A percentile compares a stretch with the other conserved stretches of the same genome.
phyloP scores from a whole-genome alignment of 2,797 vertebrate species.

The Hoplostethus atlanticus region DNA sequence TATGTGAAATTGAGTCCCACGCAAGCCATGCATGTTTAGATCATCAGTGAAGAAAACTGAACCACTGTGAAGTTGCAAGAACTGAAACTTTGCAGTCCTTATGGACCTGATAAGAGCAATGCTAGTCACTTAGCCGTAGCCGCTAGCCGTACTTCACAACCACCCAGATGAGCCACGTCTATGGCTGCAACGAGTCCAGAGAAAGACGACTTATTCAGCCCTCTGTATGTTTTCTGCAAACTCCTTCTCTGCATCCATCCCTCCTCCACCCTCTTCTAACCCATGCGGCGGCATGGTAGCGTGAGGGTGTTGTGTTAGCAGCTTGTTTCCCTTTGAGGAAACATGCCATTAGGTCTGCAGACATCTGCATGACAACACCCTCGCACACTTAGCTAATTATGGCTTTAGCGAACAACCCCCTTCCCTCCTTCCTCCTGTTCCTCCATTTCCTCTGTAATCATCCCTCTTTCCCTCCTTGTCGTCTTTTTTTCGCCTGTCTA shows the following conservation, averaged over 20 bases:
- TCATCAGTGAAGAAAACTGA: too few species aligned
- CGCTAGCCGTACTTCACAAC: too few species aligned
- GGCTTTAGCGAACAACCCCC: slow-evolving; percentile 29
- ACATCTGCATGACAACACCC: slow-evolving; percentile 38
- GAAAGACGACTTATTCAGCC: not conserved
- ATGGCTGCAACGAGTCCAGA: not conserved
- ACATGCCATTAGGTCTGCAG: slow-evolving; percentile 37
- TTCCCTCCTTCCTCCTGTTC: slow-evolving; percentile 14
- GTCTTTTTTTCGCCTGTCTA: not conserved
- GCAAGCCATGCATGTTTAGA: too few species aligned
- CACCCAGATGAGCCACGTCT: too few species aligned
- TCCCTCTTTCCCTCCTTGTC: not conserved
- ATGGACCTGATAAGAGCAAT: not conserved
- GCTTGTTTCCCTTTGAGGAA: slow-evolving; percentile 29
- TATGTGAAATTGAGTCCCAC: slow-evolving; percentile 2
- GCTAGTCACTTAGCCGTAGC: too few species aligned
- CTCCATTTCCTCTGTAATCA: slow-evolving; percentile 37
- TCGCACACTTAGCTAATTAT: slow-evolving; percentile 45
- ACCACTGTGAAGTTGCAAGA: not conserved
- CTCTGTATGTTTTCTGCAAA: not conserved
- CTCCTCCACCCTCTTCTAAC: not conserved
- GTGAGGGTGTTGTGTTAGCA: not conserved
- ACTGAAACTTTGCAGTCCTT: slow-evolving; percentile 1
- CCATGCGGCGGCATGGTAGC: slow-evolving; percentile 12
- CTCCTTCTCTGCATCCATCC: not conserved